Percentiles rank a stretch among this genome's conserved stretches.
Evolutionary conservation across 1,140 invertebrate species (phyloP).

Genomic region (Anadara kagoshimensis): DNA sequence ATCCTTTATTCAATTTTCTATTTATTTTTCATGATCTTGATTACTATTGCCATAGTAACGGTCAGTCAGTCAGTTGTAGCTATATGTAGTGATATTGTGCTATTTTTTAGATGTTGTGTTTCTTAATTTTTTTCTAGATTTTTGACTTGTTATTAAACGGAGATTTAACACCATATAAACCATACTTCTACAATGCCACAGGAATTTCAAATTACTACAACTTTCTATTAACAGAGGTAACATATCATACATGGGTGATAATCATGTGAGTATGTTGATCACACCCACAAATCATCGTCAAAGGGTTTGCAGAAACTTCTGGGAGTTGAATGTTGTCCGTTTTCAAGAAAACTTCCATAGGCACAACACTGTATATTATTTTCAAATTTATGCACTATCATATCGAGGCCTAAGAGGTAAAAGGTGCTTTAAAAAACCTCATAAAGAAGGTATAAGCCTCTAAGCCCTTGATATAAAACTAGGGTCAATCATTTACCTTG

Average conservation of each 20-base stretch:
- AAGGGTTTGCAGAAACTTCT: no score
- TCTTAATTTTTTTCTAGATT: slow-evolving; percentile 74
- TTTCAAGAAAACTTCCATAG: background rate
- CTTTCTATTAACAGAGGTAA: slow-evolving; percentile 79
- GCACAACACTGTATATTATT: background rate
- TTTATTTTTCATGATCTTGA: no score
- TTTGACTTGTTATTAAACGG: slow-evolving; percentile 85
- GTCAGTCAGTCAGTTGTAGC: no score
- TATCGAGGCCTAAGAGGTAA: background rate
- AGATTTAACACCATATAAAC: slow-evolving; percentile 79
- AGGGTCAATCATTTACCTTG: no score
- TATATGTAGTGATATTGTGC: no score
- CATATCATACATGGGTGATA: background rate
- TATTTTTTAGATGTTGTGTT: background rate
- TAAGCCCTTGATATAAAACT: no score
- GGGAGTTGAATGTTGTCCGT: no score
- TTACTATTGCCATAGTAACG: no score
- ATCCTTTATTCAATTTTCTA: no score
- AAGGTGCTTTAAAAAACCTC: background rate
- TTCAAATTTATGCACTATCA: background rate
- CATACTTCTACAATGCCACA: slow-evolving; percentile 85
- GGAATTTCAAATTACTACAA: slow-evolving; percentile 88
- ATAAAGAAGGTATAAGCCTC: no score
- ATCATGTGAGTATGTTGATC: no score
- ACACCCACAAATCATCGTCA: no score